These are phyloP conservation scores for Stegodyphus mimosarum DNA, from an alignment of 1,140 invertebrate genomes.

Conservation along the genomic window DNA sequence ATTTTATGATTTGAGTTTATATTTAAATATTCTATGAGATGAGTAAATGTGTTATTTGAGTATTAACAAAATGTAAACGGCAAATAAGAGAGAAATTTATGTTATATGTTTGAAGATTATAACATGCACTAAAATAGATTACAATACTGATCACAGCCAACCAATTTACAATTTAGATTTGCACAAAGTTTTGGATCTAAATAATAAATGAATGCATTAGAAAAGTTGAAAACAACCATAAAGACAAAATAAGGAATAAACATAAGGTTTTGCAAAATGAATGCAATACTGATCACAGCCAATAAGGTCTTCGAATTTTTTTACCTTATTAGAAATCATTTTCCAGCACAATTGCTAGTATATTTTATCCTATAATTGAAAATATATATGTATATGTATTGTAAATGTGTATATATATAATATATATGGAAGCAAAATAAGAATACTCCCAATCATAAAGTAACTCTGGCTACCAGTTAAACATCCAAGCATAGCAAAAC, in stretches of 20 bases:
- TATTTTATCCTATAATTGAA: constrained; percentile 9
- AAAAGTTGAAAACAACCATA: too few species aligned
- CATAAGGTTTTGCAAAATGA: not conserved
- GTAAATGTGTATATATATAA: not conserved
- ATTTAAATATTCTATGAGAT: constrained; percentile 28
- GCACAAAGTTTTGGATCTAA: too few species aligned
- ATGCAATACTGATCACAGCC: constrained; percentile 40
- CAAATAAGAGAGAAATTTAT: too few species aligned
- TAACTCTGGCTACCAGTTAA: constrained; percentile 31
- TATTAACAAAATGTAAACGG: too few species aligned
- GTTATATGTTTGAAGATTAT: too few species aligned
- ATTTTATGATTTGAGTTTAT: constrained; percentile 33
- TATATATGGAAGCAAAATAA: constrained; percentile 26
- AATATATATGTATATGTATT: constrained; percentile 28
- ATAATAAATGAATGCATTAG: not conserved
- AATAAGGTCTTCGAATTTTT: constrained; percentile 25
- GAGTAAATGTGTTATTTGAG: constrained; percentile 10
- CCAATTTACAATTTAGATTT: too few species aligned
- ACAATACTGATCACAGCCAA: too few species aligned
- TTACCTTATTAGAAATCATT: not conserved
- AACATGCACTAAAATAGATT: too few species aligned
- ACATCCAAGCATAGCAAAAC: constrained; percentile 31
- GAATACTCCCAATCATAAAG: constrained; percentile 25
- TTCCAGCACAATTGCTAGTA: not conserved
- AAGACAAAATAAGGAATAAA: too few species aligned